Evolutionary conservation across 1,140 invertebrate species (phyloP), one percentile per base, ranked within the genome.

Genomic region (Mya arenaria): DNA sequence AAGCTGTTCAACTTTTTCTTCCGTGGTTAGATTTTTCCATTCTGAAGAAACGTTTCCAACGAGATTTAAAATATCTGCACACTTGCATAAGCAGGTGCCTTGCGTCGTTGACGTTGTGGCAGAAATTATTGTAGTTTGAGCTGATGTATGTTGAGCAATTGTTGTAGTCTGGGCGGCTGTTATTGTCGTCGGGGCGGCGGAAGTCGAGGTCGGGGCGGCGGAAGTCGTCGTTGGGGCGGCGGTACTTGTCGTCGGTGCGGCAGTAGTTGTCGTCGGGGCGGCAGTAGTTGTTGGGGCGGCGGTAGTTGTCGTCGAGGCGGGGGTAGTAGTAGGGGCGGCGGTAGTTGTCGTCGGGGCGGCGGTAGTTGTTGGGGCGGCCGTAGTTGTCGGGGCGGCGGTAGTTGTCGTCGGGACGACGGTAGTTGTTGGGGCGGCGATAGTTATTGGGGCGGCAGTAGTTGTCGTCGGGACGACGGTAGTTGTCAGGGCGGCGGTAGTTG

Each of bases 1-100:
- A 39, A 68, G 8, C 0, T 55, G 4, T 58, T 17, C 63, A 30
- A 79, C 75, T 25, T 79, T 66, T 58, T 79, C 75, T 56, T 79
- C 63, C 30, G 36, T 39, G 32, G 75, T 79, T 19, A 55, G 30
- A 48, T 79, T 79, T 23, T 4, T 8, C 62, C 62, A 66, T 25
- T 36, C 23, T 5, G 36, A 28, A 39, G n/a, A 10, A 25, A n/a
- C 19, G 15, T 52, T 52, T 52, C 48, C 48, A 52, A 52, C 25
- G 1, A 52, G 48, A 17, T 52, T 52, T 52, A 4, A 23, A 2
- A 52, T 2, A 23, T 52, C 48, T 52, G 48, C 19, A 52, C 48
- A 52, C 25, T 52, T 17, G 10, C 48, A 52, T 23, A 52, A 3
- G 48, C 48, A 52, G 17, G 2, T 2, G 25, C 10, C 10, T 1